phyloP scores from a whole-genome alignment of 1,140 invertebrate genomes.

The Oryzaephilus surinamensis region DNA sequence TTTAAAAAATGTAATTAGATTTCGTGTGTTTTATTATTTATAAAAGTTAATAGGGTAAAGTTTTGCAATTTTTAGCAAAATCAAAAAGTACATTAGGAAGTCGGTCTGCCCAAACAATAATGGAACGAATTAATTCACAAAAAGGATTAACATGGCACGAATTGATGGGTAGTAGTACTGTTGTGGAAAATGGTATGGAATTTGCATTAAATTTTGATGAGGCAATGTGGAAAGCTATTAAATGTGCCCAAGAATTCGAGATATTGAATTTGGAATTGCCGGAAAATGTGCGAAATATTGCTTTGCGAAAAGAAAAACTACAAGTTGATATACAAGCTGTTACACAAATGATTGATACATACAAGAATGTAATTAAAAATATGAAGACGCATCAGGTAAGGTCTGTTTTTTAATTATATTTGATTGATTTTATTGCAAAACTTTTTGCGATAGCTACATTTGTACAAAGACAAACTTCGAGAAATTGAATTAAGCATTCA shows the following conservation, averaged over 20 bases:
- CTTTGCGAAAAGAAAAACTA: conserved; percentile 57
- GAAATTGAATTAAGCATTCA: conserved; percentile 67
- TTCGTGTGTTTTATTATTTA: no score
- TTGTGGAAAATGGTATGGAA: conserved; percentile 51
- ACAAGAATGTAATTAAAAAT: conserved; percentile 47
- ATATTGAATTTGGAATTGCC: conserved; percentile 61
- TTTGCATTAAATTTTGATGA: conserved; percentile 56
- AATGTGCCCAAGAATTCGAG: conserved; percentile 66
- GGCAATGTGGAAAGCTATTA: conserved; percentile 59
- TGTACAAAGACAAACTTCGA: conserved; percentile 55
- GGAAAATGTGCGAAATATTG: conserved; percentile 51
- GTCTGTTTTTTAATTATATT: conserved; percentile 4
- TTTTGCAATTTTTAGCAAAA: background rate
- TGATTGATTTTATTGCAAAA: background rate
- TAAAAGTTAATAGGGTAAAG: background rate
- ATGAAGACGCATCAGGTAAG: conserved; percentile 51
- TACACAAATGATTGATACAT: conserved; percentile 46
- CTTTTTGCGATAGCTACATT: conserved; percentile 38
- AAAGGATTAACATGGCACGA: conserved; percentile 53
- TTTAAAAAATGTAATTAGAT: background rate
- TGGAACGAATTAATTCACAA: conserved; percentile 35
- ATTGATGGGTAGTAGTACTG: conserved; percentile 48
- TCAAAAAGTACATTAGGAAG: background rate
- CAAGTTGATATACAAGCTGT: conserved; percentile 50
- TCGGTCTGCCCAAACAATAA: conserved; percentile 17